Conservation (phyloP, 23 tunicate genomes). For the Clavelina lepadiformis region DNA sequence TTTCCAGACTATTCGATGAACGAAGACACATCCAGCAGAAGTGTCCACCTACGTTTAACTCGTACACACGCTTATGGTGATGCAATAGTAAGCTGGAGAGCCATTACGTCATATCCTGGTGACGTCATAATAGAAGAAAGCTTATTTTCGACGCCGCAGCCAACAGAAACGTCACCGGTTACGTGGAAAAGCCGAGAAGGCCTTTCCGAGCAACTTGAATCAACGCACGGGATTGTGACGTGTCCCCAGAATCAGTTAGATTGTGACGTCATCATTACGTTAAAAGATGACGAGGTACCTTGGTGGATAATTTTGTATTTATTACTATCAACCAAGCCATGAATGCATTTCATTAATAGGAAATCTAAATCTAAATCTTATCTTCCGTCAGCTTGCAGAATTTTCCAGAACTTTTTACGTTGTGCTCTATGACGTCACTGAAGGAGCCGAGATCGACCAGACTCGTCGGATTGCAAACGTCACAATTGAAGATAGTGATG, state of each 20-base stretch:
- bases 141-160: not conserved
- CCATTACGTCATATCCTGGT: slow-evolving; percentile 4
- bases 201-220: slow-evolving; percentile 34
- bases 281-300: slow-evolving; percentile 59
- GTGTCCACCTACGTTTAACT: slow-evolving; percentile 10
- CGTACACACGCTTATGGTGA: slow-evolving; percentile 73
- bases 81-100: slow-evolving; percentile 55
- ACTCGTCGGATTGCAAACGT: slow-evolving; percentile 35
- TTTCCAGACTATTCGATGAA: slow-evolving; percentile 15
- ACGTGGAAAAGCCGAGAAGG: not conserved
- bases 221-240: slow-evolving; percentile 22
- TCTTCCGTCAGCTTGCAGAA: slow-evolving; percentile 49
- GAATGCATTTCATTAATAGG: slow-evolving; percentile 3
- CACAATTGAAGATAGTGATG: slow-evolving; percentile 65
- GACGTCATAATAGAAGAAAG: not conserved
- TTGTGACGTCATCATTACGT: slow-evolving; percentile 30
- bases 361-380: not conserved
- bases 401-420: slow-evolving; percentile 44
- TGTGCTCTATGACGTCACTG: slow-evolving; percentile 49
- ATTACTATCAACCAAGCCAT: not conserved
- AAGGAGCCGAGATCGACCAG: slow-evolving; percentile 48
- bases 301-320: not conserved
- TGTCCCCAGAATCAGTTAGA: slow-evolving; percentile 24
- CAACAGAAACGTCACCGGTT: not conserved
- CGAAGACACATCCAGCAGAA: not conserved